Evolutionary conservation across 1,140 invertebrate genomes (phyloP).

Genomic region (Lysiphlebus fabarum): DNA sequence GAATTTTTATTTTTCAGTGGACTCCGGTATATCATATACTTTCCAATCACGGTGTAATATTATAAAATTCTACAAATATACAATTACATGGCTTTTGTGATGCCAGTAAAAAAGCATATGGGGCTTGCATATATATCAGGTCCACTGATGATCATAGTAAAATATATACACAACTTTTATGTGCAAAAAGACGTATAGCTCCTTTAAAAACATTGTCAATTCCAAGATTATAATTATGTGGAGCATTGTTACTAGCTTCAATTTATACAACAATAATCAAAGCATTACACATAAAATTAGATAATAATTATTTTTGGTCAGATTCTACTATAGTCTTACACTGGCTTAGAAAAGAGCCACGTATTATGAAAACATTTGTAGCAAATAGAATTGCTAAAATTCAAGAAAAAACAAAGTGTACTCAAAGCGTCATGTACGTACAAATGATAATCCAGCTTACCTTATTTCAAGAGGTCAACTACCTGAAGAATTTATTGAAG

Average conservation of each 20-base stretch:
- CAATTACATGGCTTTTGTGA: too few species aligned
- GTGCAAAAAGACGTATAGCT: conserved; percentile 30
- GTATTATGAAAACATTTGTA: conserved; percentile 16
- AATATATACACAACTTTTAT: conserved; percentile 6
- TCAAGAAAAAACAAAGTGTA: background rate
- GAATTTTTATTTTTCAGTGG: too few species aligned
- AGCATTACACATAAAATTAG: background rate
- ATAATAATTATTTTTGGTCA: conserved; percentile 6
- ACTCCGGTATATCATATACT: too few species aligned
- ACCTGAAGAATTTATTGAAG: conserved; percentile 5
- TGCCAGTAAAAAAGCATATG: conserved; percentile 35
- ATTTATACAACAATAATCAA: background rate
- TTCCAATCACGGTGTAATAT: too few species aligned
- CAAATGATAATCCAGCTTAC: conserved; percentile 20
- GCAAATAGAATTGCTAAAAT: conserved; percentile 19
- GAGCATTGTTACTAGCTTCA: background rate
- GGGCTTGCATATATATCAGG: conserved; percentile 36
- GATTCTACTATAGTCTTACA: conserved; percentile 17
- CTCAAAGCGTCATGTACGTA: conserved; percentile 7
- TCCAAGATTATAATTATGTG: background rate
- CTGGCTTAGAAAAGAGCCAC: conserved; percentile 11
- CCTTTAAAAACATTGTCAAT: background rate
- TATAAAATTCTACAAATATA: too few species aligned
- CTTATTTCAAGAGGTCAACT: conserved; percentile 11
- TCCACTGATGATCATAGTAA: conserved; percentile 13